Conservation (phyloP, 2,113 vertebrate species). For the Gadus chalcogrammus region DNA sequence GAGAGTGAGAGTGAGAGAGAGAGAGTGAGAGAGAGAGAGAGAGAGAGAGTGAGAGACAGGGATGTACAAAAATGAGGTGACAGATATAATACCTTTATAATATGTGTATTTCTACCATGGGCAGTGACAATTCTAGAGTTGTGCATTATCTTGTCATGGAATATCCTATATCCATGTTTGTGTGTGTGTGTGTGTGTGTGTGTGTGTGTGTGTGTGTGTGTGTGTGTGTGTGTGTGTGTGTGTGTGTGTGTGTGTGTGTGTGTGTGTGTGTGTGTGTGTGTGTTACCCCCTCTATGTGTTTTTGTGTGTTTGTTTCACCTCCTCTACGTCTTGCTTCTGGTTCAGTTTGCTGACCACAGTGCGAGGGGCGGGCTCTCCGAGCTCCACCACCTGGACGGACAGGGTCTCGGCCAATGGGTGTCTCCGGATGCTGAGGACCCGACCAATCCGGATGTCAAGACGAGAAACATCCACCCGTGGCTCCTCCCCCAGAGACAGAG, state of each 20-base stretch:
- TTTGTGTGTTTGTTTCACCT: conserved; percentile 12
- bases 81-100: too few relatives aligned
- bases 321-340: conserved; percentile 72
- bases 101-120: background rate
- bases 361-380: conserved; percentile 82
- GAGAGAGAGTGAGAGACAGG: too few relatives aligned
- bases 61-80: too few relatives aligned
- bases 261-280: conserved; percentile 16
- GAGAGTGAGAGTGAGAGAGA: too few relatives aligned
- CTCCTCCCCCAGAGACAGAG: conserved; percentile 49
- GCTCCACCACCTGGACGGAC: conserved; percentile 85
- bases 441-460: conserved; percentile 88
- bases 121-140: too few relatives aligned
- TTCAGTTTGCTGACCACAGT: conserved; percentile 86
- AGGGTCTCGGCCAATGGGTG: conserved; percentile 82
- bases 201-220: conserved; percentile 12
- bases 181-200: conserved; percentile 12
- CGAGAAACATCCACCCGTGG: conserved; percentile 79
- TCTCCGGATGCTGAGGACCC: conserved; percentile 74
- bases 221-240: conserved; percentile 10
- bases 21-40: too few relatives aligned
- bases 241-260: conserved; percentile 11
- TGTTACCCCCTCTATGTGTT: background rate
- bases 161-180: too few relatives aligned
- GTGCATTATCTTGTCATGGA: background rate